Base-by-base conservation (phyloP, 2,888 invertebrate species). In the Oxytorus armatus region DNA sequence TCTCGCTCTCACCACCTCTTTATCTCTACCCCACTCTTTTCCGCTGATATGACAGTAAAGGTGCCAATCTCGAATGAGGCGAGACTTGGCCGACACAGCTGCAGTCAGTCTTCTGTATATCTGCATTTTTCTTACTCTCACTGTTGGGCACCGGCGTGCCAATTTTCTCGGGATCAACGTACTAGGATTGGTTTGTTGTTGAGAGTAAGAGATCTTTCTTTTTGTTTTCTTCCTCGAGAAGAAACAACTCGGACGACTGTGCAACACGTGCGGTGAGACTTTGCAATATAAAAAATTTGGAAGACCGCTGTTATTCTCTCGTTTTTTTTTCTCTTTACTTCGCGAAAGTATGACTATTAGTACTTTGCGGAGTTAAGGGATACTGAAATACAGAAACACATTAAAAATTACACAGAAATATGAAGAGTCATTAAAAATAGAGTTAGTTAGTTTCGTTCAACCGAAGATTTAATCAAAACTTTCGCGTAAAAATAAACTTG, bases 51-150 rank as follows among this genome's bases (percentile, higher is more conserved):
- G 84, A 84, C 82, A 81, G 74, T 21, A 44, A 81, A 84, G 81
- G 84, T 84, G 82, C 66, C 82, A 84, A 84, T 83, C 83, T 81
- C 63, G 74, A 57, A 39, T 57, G 44, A 53, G 36, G 23, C 55
- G 44, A 66, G 57, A 57, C 55, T 55, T 16, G 65, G 14, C 44
- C 53, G 33, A 73, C 51, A 75, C 79, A 82, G 76, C 76, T 82
- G 82, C 77, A 73, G 42, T 51, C 51, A 42, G 49, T 55, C 44
- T 18, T 66, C 49, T 21, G 18, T 5, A 10, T 39, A 33, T 33
- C 16, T 25, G 11, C 7, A 11, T 57, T 18, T n/a, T 23, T 49
- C 25, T 53, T 36, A 49, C 21, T 55, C 44, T 55, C 55, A 8
- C 55, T 33, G 23, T 14, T 18, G 33, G 14, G n/a, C 53, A 47